Evolutionary conservation across 2,888 invertebrate genomes (phyloP), one percentile per base, ranked within the genome.

Genomic region (Apeira syringaria): DNA sequence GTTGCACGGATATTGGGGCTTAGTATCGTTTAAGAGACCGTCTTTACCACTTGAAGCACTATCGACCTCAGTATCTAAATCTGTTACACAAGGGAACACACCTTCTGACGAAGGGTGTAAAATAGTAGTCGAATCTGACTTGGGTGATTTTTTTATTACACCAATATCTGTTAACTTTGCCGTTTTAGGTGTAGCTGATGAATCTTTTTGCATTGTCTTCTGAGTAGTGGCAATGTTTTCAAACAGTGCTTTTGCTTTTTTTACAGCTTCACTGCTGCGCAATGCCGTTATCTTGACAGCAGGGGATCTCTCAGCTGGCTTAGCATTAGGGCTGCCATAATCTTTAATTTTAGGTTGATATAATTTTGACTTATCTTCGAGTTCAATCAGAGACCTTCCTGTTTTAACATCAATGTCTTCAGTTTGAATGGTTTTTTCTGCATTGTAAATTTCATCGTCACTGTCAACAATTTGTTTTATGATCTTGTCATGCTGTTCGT

Each of bases 211-310:
- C 2, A 29, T 30, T 5, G 65, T 60, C 56, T 80, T 75, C 50
- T 74, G 65, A 18, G 80, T 77, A 8, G 87, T 81, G 17, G 91
- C 91, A 50, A 93, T 92, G 49, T 91, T 94, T 80, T 94, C 94
- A 74, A 94, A 94, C 22, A 94, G 69, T 25, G 92, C 93, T 73
- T 94, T 94, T 0, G 94, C 94, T 74, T 93, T 92, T 33, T 92
- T 91, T 0, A 94, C 93, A n/a, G 92, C 92, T 56, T 93, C 93
- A 29, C 91, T 92, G 55, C 91, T 92, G 31, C 91, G 87, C 13
- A 92, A 61, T 10, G 82, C 76, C 5, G 88, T 86, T 47, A 84
- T 76, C 63, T 87, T 89, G 5, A 75, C 66, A 10, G 68, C 50
- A n/a, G 78, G 64, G 1, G 60, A 50, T 54, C 65, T 76, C 25